Conservation (phyloP, 2,113 vertebrate species). For the Mesoclemmys tuberculata region DNA sequence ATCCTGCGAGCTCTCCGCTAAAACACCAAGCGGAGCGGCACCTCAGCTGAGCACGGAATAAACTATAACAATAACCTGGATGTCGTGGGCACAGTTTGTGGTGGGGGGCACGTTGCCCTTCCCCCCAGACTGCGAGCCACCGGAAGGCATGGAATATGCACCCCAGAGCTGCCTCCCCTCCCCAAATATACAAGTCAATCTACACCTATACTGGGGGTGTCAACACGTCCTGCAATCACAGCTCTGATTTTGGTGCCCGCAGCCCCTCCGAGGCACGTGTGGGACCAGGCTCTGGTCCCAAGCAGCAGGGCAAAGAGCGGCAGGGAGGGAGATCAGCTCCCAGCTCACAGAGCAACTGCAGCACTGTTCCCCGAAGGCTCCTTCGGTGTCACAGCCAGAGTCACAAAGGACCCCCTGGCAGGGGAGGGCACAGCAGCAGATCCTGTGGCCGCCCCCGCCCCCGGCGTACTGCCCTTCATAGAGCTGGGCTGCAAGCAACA, state of each 20-base stretch:
- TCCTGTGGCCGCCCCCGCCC: background rate
- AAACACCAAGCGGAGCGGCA: background rate
- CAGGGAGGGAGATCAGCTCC: background rate
- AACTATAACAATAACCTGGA: background rate
- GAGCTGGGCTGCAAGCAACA: background rate
- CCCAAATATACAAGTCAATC: too few species aligned
- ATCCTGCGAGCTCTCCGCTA: background rate
- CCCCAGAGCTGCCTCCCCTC: too few species aligned
- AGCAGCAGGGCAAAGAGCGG: background rate
- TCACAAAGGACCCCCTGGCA: background rate
- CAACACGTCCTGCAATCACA: background rate
- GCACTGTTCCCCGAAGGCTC: background rate
- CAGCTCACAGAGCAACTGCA: background rate
- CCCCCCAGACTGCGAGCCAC: too few species aligned
- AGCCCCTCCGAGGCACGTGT: fast-evolving
- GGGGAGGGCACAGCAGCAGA: background rate
- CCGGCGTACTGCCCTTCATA: background rate
- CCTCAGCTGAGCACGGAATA: background rate
- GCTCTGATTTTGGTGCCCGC: background rate
- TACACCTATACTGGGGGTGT: background rate
- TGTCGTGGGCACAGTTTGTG: too few species aligned
- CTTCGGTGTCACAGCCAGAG: background rate
- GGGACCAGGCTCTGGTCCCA: too few species aligned
- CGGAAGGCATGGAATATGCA: too few species aligned
- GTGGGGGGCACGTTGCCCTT: too few species aligned